phyloP scores from a whole-genome alignment of 92 coral and sea anemone species.

The Scolanthus callimorphus region DNA sequence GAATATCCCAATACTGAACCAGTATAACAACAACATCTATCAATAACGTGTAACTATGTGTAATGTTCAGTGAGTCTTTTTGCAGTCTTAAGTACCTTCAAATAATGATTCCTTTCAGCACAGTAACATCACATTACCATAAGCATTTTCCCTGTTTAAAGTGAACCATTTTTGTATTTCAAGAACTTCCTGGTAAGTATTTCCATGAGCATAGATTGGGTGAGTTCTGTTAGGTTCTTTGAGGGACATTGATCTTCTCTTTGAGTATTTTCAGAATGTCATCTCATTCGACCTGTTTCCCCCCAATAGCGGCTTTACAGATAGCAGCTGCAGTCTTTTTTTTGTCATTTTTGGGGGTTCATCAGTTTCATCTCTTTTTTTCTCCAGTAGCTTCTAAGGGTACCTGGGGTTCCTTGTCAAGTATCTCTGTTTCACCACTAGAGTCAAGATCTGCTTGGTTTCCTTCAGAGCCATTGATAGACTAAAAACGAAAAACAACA shows the following conservation, averaged over 20 bases:
- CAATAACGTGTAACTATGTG: too few species aligned
- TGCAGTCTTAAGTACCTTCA: too few species aligned
- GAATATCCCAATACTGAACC: not conserved
- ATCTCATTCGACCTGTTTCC: not conserved
- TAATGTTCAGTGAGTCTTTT: too few species aligned
- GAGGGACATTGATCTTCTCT: constrained; percentile 4
- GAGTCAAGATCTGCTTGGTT: too few species aligned
- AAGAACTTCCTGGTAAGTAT: constrained; percentile 3
- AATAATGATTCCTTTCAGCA: not conserved
- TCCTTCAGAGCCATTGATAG: too few species aligned
- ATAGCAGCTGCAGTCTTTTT: not conserved
- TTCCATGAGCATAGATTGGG: constrained; percentile 8
- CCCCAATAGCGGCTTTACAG: not conserved
- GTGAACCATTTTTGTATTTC: not conserved
- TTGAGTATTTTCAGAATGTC: constrained; percentile 7
- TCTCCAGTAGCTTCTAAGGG: not conserved
- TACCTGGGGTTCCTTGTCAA: too few species aligned
- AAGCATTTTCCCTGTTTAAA: not conserved
- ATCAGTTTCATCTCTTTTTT: too few species aligned
- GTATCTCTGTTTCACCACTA: too few species aligned
- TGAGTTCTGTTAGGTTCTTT: constrained; percentile 2
- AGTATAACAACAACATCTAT: not conserved
- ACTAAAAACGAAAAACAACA: too few species aligned
- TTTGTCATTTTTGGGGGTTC: too few species aligned
- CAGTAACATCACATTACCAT: not conserved